These are phyloP conservation scores for Episyrphus balteatus DNA, from an alignment of 1,140 invertebrate species.

Conservation along the genomic window DNA sequence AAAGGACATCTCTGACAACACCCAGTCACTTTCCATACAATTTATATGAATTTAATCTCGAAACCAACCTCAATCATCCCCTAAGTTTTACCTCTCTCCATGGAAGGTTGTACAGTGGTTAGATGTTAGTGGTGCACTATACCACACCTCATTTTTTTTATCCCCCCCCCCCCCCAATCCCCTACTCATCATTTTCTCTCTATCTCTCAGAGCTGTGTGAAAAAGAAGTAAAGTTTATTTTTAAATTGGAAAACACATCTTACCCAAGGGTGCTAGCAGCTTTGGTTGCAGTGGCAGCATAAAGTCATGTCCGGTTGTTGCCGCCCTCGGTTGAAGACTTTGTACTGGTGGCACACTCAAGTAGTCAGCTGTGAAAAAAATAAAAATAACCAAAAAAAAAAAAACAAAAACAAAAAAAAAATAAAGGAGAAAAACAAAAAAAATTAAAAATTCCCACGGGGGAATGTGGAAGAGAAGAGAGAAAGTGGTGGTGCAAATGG, in stretches of 20 bases:
- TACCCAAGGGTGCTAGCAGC: conserved; percentile 39
- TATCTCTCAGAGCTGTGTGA: conserved; percentile 14
- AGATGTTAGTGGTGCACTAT: conserved; percentile 16
- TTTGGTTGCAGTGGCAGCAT: conserved; percentile 53
- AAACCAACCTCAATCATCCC: conserved; percentile 6
- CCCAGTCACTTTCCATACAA: no score
- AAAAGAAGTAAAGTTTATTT: conserved; percentile 5
- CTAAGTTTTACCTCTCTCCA: conserved; percentile 20
- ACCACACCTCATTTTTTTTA: conserved; percentile 5
- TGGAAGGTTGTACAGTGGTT: neutral
- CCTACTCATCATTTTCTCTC: conserved; percentile 2
- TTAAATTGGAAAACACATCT: conserved; percentile 4
- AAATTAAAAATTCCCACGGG: no score
- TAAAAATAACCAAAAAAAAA: neutral
- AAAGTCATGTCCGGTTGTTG: conserved; percentile 53
- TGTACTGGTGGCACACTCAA: conserved; percentile 31
- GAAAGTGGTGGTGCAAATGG: no score
- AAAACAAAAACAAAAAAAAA: neutral
- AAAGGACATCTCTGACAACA: no score
- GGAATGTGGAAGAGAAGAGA: no score
- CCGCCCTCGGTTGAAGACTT: conserved; percentile 49
- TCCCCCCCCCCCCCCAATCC: neutral
- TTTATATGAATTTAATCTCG: no score
- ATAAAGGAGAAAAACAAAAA: neutral
- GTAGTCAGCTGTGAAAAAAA: conserved; percentile 23